These are phyloP conservation scores for Antennarius maculatus DNA, from an alignment of 2,797 vertebrate genomes.

Conservation along the genomic window DNA sequence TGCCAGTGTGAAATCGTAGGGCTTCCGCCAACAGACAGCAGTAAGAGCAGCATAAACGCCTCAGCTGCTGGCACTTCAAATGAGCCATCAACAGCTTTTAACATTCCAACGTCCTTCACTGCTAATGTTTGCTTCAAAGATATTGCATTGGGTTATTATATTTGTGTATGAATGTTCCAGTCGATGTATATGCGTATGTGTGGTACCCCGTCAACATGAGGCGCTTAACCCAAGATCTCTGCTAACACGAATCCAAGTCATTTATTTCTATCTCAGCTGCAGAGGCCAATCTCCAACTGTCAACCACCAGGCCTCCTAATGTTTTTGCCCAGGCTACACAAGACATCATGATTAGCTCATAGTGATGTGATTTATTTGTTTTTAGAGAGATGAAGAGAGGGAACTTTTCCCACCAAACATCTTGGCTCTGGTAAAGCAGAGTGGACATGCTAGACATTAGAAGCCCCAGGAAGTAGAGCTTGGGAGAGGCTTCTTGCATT, in stretches of 20 bases:
- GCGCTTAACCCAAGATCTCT: constrained; percentile 50
- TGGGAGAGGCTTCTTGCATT: constrained; percentile 66
- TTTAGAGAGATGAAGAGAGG: constrained; percentile 76
- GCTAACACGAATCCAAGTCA: constrained; percentile 55
- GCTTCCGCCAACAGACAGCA: constrained; percentile 68
- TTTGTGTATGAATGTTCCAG: constrained; percentile 40
- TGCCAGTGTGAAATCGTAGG: constrained; percentile 78
- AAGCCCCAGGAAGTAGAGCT: constrained; percentile 54
- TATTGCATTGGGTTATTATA: constrained; percentile 60
- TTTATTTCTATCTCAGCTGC: constrained; percentile 68
- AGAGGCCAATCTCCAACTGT: constrained; percentile 65
- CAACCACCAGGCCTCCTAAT: constrained; percentile 24
- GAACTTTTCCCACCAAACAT: constrained; percentile 83
- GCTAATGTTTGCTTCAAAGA: constrained; percentile 59
- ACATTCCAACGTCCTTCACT: constrained; percentile 64
- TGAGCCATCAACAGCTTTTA: constrained; percentile 80
- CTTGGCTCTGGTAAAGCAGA: constrained; percentile 75
- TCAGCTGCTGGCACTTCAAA: constrained; percentile 83
- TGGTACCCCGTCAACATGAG: constrained; percentile 51
- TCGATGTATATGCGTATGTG: constrained; percentile 32
- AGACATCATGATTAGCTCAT: constrained; percentile 81
- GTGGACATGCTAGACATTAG: constrained; percentile 71
- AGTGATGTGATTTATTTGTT: constrained; percentile 85
- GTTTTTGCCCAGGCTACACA: constrained; percentile 61
- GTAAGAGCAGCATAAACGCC: constrained; percentile 64